Percentiles rank a stretch among this genome's conserved stretches.
Evolutionary conservation across 2,888 invertebrate species (phyloP).

Genomic region (Aphidius colemani): DNA sequence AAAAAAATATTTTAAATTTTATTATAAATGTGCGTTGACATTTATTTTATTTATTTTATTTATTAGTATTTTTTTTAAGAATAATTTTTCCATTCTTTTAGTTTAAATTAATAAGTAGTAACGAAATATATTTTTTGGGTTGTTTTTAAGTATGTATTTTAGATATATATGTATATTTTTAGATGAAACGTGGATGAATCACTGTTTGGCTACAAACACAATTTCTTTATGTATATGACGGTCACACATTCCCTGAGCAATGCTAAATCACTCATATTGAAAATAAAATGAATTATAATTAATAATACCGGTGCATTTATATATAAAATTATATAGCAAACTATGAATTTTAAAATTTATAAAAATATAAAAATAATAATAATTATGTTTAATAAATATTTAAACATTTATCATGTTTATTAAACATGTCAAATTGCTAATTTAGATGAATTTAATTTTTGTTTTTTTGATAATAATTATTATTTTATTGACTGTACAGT

Average conservation of each 20-base stretch:
- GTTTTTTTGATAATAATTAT: too few species aligned
- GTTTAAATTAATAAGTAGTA: not conserved
- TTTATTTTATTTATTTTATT: not conserved
- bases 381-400: not conserved
- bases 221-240: slow-evolving; percentile 1
- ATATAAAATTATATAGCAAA: too few species aligned
- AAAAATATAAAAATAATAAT: slow-evolving; percentile 5
- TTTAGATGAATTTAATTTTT: too few species aligned
- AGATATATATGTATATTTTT: slow-evolving; percentile 50
- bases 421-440: too few species aligned
- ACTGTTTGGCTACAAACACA: slow-evolving; percentile 45
- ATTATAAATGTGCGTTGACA: not conserved
- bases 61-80: too few species aligned
- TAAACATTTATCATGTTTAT: not conserved
- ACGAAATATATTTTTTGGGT: not conserved
- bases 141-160: slow-evolving; percentile 12
- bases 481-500: too few species aligned
- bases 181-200: slow-evolving; percentile 55
- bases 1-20: too few species aligned
- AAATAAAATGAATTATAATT: slow-evolving; percentile 54
- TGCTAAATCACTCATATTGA: slow-evolving; percentile 56
- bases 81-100: not conserved
- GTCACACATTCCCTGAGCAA: slow-evolving; percentile 30
- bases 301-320: slow-evolving; percentile 39
- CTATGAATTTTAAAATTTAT: slow-evolving; percentile 1